A percentile compares a stretch with the other conserved stretches of the same genome.
These are phyloP conservation scores for Brachyalestes nurse DNA, from an alignment of 2,797 vertebrate genomes.

Conservation along the genomic window DNA sequence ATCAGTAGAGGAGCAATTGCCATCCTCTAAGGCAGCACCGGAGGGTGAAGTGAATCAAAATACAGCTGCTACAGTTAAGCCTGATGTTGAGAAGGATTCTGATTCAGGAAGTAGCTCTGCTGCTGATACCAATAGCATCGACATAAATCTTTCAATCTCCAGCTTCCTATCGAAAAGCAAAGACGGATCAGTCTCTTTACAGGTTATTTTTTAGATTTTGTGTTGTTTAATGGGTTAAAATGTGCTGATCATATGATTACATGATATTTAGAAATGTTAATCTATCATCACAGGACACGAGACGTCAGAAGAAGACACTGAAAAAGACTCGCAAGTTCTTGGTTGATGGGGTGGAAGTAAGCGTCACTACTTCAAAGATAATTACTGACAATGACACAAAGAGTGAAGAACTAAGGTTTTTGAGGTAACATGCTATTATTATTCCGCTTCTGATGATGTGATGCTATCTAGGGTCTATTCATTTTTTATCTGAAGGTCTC, in stretches of 20 bases:
- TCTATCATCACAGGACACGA: slow-evolving; percentile 82
- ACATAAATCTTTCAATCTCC: slow-evolving; percentile 97
- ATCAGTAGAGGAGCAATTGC: slow-evolving; percentile 17
- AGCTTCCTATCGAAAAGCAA: slow-evolving; percentile 95
- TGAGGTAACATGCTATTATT: slow-evolving; percentile 87
- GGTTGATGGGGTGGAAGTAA: slow-evolving; percentile 94
- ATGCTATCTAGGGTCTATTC: not conserved
- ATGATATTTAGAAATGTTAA: not conserved
- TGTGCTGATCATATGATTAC: not conserved
- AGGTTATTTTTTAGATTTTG: slow-evolving; percentile 73
- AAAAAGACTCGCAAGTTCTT: slow-evolving; percentile 92
- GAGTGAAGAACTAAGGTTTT: slow-evolving; percentile 95
- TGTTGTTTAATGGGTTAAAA: not conserved
- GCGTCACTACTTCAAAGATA: slow-evolving; percentile 97
- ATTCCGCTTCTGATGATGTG: slow-evolving; percentile 77
- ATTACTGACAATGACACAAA: slow-evolving; percentile 96
- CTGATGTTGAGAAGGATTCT: slow-evolving; percentile 83
- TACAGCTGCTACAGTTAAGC: slow-evolving; percentile 68
- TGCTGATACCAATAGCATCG: slow-evolving; percentile 91
- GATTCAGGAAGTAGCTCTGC: slow-evolving; percentile 94
- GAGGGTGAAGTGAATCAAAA: slow-evolving; percentile 71
- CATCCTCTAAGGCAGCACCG: slow-evolving; percentile 60
- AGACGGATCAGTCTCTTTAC: slow-evolving; percentile 92
- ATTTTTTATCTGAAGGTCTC: not conserved
- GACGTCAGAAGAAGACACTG: slow-evolving; percentile 94